phyloP scores from a whole-genome alignment of 2,797 vertebrate species.

The Bucorvus abyssinicus region DNA sequence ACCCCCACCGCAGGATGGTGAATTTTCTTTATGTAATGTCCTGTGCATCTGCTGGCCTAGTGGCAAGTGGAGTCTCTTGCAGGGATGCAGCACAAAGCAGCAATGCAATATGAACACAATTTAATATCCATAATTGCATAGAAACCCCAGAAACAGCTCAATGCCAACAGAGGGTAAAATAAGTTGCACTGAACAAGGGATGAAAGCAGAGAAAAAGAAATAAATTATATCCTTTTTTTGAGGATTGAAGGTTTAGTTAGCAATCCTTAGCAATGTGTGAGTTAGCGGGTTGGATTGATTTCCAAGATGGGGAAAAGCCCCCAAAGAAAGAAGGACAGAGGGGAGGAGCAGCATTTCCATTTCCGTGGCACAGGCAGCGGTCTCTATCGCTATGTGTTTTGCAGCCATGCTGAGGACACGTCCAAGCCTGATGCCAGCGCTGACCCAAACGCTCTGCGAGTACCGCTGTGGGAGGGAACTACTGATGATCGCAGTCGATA shows the following conservation, averaged over 20 bases:
- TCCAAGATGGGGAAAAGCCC: background rate
- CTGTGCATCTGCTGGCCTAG: background rate
- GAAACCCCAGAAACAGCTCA: background rate
- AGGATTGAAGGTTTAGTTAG: background rate
- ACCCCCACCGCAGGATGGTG: background rate
- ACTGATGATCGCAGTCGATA: accelerated
- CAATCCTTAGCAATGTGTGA: background rate
- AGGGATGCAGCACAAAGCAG: background rate
- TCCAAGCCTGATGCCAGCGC: background rate
- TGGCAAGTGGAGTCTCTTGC: background rate
- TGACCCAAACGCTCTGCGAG: background rate
- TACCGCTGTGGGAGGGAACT: background rate
- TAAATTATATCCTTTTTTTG: background rate
- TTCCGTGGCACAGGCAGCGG: background rate
- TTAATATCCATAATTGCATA: accelerated
- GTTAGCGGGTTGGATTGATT: background rate
- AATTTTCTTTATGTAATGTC: background rate
- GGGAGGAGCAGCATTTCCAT: background rate
- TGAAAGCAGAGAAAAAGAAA: background rate
- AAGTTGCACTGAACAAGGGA: background rate
- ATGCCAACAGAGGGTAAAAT: background rate
- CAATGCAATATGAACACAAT: background rate
- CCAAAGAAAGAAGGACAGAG: background rate
- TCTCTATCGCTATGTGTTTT: accelerated
- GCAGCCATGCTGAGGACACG: accelerated